phyloP scores from a whole-genome alignment of 2,888 invertebrate genomes.

The Coleophora flavipennella region DNA sequence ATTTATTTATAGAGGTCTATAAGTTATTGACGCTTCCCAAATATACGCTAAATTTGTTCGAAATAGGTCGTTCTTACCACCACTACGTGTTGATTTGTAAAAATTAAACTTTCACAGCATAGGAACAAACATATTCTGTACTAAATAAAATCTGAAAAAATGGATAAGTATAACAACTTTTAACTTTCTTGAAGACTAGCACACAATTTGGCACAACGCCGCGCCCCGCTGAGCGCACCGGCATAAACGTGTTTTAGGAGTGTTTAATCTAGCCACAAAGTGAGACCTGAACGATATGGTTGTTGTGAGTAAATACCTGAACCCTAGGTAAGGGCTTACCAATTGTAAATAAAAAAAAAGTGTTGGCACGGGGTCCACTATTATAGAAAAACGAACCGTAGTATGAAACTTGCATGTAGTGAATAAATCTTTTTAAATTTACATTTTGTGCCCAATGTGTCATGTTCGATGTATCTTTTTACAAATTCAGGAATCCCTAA shows the following conservation, averaged over 20 bases:
- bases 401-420: no score
- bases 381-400: not conserved
- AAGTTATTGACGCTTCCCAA: no score
- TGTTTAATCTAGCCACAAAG: no score
- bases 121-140: slow-evolving; percentile 70
- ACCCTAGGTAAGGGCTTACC: no score
- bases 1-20: slow-evolving; percentile 3
- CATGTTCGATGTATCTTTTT: slow-evolving; percentile 71
- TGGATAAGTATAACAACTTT: slow-evolving; percentile 63
- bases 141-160: slow-evolving; percentile 71
- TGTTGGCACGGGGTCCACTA: no score
- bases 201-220: slow-evolving; percentile 72
- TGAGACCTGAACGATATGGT: no score
- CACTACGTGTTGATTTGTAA: slow-evolving; percentile 64
- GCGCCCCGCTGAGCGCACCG: slow-evolving; percentile 52
- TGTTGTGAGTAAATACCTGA: no score
- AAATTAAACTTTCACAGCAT: slow-evolving; percentile 62
- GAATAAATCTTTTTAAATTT: no score
- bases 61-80: slow-evolving; percentile 34
- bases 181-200: slow-evolving; percentile 66
- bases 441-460: slow-evolving; percentile 71
- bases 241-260: slow-evolving; percentile 54
- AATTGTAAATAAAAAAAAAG: no score
- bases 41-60: no score
- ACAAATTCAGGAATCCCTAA: slow-evolving; percentile 62